Percentiles rank a stretch among this genome's conserved stretches.
These are phyloP conservation scores for Drosophila willistoni DNA, from an alignment of 1,140 invertebrate genomes.

Conservation along the genomic window DNA sequence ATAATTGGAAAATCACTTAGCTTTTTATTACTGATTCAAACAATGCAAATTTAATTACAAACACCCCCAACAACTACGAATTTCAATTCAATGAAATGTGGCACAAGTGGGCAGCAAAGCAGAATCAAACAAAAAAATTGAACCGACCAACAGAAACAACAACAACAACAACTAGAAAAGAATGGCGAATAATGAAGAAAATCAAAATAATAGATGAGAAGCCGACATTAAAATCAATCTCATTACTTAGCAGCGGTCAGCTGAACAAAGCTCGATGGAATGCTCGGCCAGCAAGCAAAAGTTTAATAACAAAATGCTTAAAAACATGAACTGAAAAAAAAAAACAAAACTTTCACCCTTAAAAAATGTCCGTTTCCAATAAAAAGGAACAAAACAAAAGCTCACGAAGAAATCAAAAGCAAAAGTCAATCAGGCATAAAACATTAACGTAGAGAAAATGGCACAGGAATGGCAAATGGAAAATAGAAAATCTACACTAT, in stretches of 20 bases:
- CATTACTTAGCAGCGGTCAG: constrained; percentile 72
- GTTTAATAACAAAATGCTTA: constrained; percentile 75
- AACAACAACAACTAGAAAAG: constrained; percentile 9
- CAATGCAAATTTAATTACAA: constrained; percentile 35
- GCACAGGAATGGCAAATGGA: constrained; percentile 33
- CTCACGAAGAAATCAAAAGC: constrained; percentile 62
- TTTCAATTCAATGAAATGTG: constrained; percentile 52
- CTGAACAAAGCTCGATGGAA: constrained; percentile 51
- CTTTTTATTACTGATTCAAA: constrained; percentile 13
- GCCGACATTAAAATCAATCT: constrained; percentile 65
- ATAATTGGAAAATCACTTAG: constrained; percentile 14
- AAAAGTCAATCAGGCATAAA: constrained; percentile 78
- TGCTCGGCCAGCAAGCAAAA: constrained; percentile 34
- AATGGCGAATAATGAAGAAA: constrained; percentile 33
- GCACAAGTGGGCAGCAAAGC: constrained; percentile 47
- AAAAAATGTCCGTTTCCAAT: constrained; percentile 50
- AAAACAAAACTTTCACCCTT: constrained; percentile 56
- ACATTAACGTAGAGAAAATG: constrained; percentile 65
- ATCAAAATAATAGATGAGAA: constrained; percentile 27
- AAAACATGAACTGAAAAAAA: constrained; percentile 75
- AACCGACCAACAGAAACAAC: no score
- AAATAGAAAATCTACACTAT: constrained; percentile 29
- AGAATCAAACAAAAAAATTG: background rate
- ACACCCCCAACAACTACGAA: constrained; percentile 37
- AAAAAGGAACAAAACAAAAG: constrained; percentile 61